A percentile compares a stretch with the other conserved stretches of the same genome.
Evolutionary conservation across 1,140 invertebrate species (phyloP).

Genomic region (Aradophagus sp.): DNA sequence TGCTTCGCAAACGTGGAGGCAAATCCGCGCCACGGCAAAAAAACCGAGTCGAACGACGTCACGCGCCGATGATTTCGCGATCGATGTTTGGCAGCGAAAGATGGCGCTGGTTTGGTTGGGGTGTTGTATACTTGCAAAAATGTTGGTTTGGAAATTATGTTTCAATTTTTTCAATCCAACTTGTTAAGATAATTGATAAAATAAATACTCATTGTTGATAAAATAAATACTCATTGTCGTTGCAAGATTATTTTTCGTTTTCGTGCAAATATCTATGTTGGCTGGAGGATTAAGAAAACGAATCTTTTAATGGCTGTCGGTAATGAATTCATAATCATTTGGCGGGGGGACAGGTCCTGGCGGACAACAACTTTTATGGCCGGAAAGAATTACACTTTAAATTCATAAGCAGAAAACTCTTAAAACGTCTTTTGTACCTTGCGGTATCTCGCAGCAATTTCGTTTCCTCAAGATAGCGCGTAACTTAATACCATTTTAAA

Average conservation of each 20-base stretch:
- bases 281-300: background rate
- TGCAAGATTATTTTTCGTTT: too few relatives aligned
- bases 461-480: conserved; percentile 39
- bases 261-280: too few relatives aligned
- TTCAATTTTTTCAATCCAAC: too few relatives aligned
- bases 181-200: too few relatives aligned
- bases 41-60: too few relatives aligned
- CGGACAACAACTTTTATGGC: conserved; percentile 34
- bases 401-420: conserved; percentile 50
- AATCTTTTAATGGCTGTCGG: conserved; percentile 12
- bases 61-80: conserved; percentile 1
- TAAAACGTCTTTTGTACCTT: conserved; percentile 52
- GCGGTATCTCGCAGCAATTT: conserved; percentile 51
- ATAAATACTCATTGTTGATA: too few relatives aligned
- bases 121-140: too few relatives aligned
- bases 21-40: too few relatives aligned
- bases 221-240: too few relatives aligned
- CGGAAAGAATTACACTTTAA: conserved; percentile 46
- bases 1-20: conserved; percentile 4
- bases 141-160: too few relatives aligned
- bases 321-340: conserved; percentile 25
- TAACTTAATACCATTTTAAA: conserved; percentile 54
- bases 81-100: too few relatives aligned
- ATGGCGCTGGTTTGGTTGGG: too few relatives aligned
- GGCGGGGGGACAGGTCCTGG: background rate